Evolutionary conservation across 2,888 invertebrate genomes (phyloP).

Genomic region (Ptilodon capucinus): DNA sequence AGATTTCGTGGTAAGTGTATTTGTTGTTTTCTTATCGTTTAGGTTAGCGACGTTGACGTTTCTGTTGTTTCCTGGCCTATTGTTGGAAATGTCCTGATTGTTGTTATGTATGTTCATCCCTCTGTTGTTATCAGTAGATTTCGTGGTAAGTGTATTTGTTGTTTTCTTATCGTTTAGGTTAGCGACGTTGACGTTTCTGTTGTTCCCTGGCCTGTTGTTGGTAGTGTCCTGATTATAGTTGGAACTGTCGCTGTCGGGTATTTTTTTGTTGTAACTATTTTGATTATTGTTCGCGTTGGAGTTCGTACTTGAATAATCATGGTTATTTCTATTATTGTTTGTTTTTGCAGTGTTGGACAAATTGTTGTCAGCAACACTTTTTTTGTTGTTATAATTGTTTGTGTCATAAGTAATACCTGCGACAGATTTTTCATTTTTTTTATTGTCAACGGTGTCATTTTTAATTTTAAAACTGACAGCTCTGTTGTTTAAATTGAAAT

Average conservation of each 20-base stretch:
- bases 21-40: background rate
- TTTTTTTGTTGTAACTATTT: too few relatives aligned
- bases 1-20: background rate
- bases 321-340: too few relatives aligned
- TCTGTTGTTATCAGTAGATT: background rate
- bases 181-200: background rate
- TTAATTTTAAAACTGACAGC: background rate
- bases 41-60: background rate
- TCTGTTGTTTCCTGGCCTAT: background rate
- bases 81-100: constrained; percentile 3
- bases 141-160: background rate
- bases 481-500: background rate
- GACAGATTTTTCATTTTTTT: background rate
- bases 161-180: background rate
- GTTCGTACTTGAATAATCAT: too few relatives aligned
- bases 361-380: too few relatives aligned
- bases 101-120: constrained; percentile 10
- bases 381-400: background rate
- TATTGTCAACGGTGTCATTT: background rate
- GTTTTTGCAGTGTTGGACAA: too few relatives aligned
- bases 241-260: too few relatives aligned
- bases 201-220: background rate
- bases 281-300: too few relatives aligned
- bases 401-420: background rate
- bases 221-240: constrained; percentile 8